Evolutionary conservation across 1,140 invertebrate species (phyloP), one percentile per base, ranked within the genome.

Genomic region (Eriocheir sinensis): DNA sequence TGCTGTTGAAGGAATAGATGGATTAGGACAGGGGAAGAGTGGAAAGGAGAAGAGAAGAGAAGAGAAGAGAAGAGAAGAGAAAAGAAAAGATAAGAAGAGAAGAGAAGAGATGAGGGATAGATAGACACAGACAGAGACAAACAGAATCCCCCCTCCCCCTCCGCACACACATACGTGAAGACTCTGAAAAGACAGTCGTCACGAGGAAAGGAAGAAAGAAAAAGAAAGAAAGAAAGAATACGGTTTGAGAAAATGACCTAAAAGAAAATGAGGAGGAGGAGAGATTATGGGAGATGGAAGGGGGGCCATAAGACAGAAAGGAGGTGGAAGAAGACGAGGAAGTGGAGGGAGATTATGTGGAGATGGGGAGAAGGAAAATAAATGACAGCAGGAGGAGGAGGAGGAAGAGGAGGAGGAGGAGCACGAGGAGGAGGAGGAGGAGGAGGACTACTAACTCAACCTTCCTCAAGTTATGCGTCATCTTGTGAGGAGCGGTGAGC

Each of bases 331-430:
- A 72, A 72, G 60, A n/a, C 60, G 60, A 72, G 60, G 60, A 72
- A 72, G 60, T 72, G 60, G 60, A 72, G 60, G 60, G 60, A 72
- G 60, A 72, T n/a, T n/a, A 72, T n/a, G 60, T 72, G 79, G 41
- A 89, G 90, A 48, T 36, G 79, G 36, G 38, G 30, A 38, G 79
- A 81, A 32, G 41, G 86, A 21, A n/a, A n/a, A 72, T n/a, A 6
- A 72, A 0, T 12, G 40, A 44, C 21, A 36, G 48, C 41, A 4
- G 83, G 21, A 44, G 34, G 80, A 79, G 40, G 89, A 85, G 81
- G 53, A 53, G 81, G 48, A 83, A 79, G 44, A 85, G 88, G 86
- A 36, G 93, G 80, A 34, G 85, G 60, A 41, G 93, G 93, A 44
- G 38, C 30, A 86, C 30, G 85, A 86, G 41, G 85, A 86, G 30